Base-by-base conservation (phyloP, 2,888 invertebrate genomes). In the Pristionchus arcanus region DNA sequence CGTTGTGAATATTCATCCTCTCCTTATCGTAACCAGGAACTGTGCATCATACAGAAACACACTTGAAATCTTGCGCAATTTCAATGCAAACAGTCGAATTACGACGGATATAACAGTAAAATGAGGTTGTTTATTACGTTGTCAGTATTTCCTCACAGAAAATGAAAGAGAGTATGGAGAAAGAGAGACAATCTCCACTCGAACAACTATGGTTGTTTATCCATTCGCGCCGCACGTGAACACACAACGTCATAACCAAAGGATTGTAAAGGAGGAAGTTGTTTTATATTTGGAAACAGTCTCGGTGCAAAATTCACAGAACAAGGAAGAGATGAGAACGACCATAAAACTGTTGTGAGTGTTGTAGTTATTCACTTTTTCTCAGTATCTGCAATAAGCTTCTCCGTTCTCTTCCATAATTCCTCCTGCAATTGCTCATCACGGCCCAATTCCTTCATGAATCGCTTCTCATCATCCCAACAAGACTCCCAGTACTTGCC, bases 401-500 rank as follows among this genome's bases (percentile, higher is more conserved):
- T 28, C 42, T 86, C 53, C 34, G 85, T 86, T 34, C 63, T 31
- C n/a, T 31, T 63, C 85, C 85, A 86, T 15, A 86, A 15, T 37
- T 34, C 85, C 34, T 86, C 85, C n/a, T 86, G 85, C 4, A 86
- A 63, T 37, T 86, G 28, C 13, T 21, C n/a, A n/a, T 86, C 85
- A 21, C n/a, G 34, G 5, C 34, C 63, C 25, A 86, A 53, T 37
- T 37, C 85, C 34, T 21, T 86, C 21, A 31, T 19, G 2, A 86
- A 63, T 25, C 49, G 19, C 34, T 86, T 86, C 34, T 86, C 37
- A 37, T 86, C 87, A 21, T 53, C 71, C 87, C 71, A 87, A 21
- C 87, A 87, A 15, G 25, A 28, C 25, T 68, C 87, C 87, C 87
- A 87, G 31, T 87, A 87, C 31, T 53, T 68, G 7, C 87, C 87